Percentiles rank a stretch among this genome's conserved stretches.
Evolutionary conservation across 2,113 vertebrate species (phyloP).

Genomic region (Xenus cinereus): DNA sequence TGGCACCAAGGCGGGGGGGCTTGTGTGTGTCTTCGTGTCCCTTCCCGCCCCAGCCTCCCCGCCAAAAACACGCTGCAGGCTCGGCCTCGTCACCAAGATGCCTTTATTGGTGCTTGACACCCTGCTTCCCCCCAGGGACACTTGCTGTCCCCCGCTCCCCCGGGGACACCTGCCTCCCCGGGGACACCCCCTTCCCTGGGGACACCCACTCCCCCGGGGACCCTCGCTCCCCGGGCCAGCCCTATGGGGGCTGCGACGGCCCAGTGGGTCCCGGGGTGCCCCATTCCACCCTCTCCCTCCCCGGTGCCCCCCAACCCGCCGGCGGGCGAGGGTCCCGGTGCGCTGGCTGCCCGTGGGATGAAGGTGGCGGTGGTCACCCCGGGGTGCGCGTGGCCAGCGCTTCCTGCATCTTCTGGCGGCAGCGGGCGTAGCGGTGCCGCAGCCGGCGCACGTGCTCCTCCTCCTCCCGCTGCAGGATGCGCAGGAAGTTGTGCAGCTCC

Average conservation of each 20-base stretch:
- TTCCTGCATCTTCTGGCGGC: conserved; percentile 86
- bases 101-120: neutral
- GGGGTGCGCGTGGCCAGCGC: conserved; percentile 80
- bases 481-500: conserved; percentile 91
- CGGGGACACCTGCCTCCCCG: neutral
- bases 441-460: conserved; percentile 90
- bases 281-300: neutral
- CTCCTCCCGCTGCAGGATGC: conserved; percentile 91
- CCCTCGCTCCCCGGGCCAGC: conserved; percentile 10
- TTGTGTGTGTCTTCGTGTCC: too few species aligned
- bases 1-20: too few species aligned
- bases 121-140: neutral
- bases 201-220: neutral
- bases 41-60: neutral
- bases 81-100: neutral
- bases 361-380: conserved; percentile 61
- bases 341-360: neutral
- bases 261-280: neutral
- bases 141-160: neutral
- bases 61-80: neutral
- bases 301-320: neutral
- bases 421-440: conserved; percentile 83
- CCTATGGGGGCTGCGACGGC: neutral
- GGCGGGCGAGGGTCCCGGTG: neutral
- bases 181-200: neutral